These are phyloP conservation scores for Geothlypis trichas DNA, from an alignment of 2,113 vertebrate species.

Conservation along the genomic window DNA sequence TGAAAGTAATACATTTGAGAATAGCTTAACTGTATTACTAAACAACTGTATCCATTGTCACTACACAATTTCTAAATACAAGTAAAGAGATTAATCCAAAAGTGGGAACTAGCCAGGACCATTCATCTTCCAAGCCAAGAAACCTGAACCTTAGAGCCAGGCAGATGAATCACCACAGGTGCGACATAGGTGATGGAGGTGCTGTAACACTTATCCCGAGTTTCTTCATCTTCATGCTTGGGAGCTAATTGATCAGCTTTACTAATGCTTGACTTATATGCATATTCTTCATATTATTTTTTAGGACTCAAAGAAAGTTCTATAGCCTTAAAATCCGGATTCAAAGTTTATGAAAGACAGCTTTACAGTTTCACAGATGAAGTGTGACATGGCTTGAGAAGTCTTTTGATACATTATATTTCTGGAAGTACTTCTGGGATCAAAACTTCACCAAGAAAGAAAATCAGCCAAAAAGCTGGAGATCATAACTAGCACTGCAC, in stretches of 20 bases:
- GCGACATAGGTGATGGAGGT: background rate
- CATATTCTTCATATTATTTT: background rate
- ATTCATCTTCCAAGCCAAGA: background rate
- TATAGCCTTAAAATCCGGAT: background rate
- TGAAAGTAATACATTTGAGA: background rate
- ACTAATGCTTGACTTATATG: background rate
- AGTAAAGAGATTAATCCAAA: background rate
- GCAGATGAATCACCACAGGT: background rate
- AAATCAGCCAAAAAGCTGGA: background rate
- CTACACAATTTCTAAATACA: background rate
- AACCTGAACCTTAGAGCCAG: background rate
- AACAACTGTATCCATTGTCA: background rate
- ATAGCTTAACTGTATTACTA: background rate
- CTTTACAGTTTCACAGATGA: background rate
- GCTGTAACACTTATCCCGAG: background rate
- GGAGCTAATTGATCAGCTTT: background rate
- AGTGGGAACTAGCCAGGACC: background rate
- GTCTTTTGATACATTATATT: background rate
- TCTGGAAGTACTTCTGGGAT: background rate
- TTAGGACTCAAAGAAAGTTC: background rate
- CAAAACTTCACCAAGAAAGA: background rate
- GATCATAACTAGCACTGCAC: background rate
- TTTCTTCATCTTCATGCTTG: background rate
- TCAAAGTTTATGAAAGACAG: rapidly evolving
- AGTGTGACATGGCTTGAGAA: background rate